Evolutionary conservation across 2,113 vertebrate species (phyloP).

Genomic region (Strix aluco): DNA sequence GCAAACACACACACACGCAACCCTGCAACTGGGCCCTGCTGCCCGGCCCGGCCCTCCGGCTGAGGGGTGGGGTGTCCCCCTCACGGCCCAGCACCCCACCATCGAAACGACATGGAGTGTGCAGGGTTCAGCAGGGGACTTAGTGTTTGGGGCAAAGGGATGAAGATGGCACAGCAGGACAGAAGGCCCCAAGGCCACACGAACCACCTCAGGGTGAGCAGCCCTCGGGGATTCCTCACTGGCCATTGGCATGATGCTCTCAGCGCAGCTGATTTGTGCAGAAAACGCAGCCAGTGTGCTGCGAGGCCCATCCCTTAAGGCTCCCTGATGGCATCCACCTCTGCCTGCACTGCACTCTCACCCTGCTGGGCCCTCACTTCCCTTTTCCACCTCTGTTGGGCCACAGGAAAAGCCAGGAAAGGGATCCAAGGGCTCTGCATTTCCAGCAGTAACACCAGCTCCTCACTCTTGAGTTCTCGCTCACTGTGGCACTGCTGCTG

Average conservation of each 20-base stretch:
- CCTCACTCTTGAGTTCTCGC: rapidly evolving
- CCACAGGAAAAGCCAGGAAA: not conserved
- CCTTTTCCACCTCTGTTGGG: too few species aligned
- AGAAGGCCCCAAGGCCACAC: not conserved
- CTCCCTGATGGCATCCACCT: not conserved
- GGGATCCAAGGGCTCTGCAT: rapidly evolving
- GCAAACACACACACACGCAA: rapidly evolving
- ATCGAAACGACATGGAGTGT: rapidly evolving
- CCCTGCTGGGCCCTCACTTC: rapidly evolving
- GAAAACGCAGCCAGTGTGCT: rapidly evolving
- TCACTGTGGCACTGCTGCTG: not conserved
- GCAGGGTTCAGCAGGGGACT: too few species aligned
- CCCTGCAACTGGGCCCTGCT: too few species aligned
- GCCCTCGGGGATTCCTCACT: too few species aligned
- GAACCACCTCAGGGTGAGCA: rapidly evolving
- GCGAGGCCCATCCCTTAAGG: not conserved
- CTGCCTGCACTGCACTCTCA: rapidly evolving
- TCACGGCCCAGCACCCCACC: not conserved
- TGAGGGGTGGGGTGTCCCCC: too few species aligned
- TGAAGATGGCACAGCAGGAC: rapidly evolving
- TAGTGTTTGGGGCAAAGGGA: too few species aligned
- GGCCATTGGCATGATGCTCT: rapidly evolving
- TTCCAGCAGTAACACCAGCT: not conserved
- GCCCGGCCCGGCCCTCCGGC: too few species aligned
- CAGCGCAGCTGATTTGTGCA: rapidly evolving